A percentile compares a stretch with the other conserved stretches of the same genome.
phyloP scores from a whole-genome alignment of 1,140 invertebrate species.

The Teleogryllus occipitalis region DNA sequence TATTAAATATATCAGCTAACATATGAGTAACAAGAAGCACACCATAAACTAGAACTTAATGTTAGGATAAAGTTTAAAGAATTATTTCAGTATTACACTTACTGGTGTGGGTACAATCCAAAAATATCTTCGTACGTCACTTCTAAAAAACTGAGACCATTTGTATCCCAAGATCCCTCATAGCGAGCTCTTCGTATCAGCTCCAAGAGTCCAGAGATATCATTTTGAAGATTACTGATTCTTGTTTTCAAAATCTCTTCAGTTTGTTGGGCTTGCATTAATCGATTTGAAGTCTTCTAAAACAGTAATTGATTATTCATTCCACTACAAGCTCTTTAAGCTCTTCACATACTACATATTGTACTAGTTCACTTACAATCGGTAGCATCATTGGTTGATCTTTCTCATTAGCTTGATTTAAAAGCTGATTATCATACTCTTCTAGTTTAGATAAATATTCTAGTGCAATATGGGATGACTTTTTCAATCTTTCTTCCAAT shows the following conservation, averaged over 20 bases:
- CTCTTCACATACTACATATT: too few relatives aligned
- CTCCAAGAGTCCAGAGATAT: slow-evolving; percentile 36
- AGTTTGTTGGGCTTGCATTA: background rate
- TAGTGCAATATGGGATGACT: slow-evolving; percentile 32
- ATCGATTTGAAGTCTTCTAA: too few relatives aligned
- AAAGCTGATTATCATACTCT: background rate
- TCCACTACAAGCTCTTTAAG: too few relatives aligned
- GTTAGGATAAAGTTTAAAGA: too few relatives aligned
- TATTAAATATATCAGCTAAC: too few relatives aligned
- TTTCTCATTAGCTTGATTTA: background rate
- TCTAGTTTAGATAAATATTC: slow-evolving; percentile 31
- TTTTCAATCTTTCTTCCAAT: slow-evolving; percentile 42
- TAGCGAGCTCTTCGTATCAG: slow-evolving; percentile 33
- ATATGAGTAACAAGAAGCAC: too few relatives aligned
- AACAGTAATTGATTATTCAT: too few relatives aligned
- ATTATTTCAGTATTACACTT: too few relatives aligned
- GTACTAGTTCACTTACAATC: too few relatives aligned
- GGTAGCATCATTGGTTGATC: background rate
- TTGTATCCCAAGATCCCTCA: slow-evolving; percentile 33
- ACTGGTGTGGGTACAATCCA: background rate
- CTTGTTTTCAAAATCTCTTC: slow-evolving; percentile 28
- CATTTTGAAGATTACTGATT: slow-evolving; percentile 34
- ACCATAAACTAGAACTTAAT: too few relatives aligned
- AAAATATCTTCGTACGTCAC: slow-evolving; percentile 20
- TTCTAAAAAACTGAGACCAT: slow-evolving; percentile 17